These are phyloP conservation scores for Lucilia sericata DNA, from an alignment of 1,140 invertebrate species.

Conservation along the genomic window DNA sequence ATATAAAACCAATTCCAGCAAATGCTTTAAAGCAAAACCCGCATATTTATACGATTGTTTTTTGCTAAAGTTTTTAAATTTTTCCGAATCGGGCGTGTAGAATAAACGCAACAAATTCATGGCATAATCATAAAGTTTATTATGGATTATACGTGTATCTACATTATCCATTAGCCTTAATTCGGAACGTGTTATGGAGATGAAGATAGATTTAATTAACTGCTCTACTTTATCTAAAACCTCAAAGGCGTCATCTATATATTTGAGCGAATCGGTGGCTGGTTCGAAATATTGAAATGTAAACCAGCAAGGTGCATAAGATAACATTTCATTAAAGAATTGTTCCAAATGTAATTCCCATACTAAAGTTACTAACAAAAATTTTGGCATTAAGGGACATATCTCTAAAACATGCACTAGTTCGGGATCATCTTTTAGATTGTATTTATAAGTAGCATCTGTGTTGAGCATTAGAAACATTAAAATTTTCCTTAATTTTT, in stretches of 20 bases:
- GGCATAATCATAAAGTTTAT: conserved; percentile 49
- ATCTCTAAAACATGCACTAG: conserved; percentile 49
- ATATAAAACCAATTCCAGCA: conserved; percentile 47
- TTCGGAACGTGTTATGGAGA: conserved; percentile 46
- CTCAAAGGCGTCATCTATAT: conserved; percentile 49
- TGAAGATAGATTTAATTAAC: conserved; percentile 44
- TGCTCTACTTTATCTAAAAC: conserved; percentile 49
- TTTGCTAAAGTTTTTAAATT: conserved; percentile 47
- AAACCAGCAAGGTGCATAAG: conserved; percentile 52
- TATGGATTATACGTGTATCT: conserved; percentile 48
- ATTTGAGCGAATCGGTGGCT: conserved; percentile 49
- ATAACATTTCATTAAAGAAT: conserved; percentile 51
- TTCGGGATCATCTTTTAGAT: conserved; percentile 47
- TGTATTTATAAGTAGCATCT: conserved; percentile 50
- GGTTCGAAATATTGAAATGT: conserved; percentile 50
- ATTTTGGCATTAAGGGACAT: conserved; percentile 51
- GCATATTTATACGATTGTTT: conserved; percentile 48
- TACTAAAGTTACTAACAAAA: conserved; percentile 48
- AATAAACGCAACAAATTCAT: conserved; percentile 50
- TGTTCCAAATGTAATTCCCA: conserved; percentile 50
- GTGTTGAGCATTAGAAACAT: conserved; percentile 52
- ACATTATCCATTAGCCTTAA: conserved; percentile 46
- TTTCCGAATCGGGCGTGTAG: conserved; percentile 50
- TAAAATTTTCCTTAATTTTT: conserved; percentile 49
- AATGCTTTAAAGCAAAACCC: conserved; percentile 48